A percentile compares a stretch with the other conserved stretches of the same genome.
phyloP scores from a whole-genome alignment of 2,113 vertebrate genomes.

The Petaurus breviceps region DNA sequence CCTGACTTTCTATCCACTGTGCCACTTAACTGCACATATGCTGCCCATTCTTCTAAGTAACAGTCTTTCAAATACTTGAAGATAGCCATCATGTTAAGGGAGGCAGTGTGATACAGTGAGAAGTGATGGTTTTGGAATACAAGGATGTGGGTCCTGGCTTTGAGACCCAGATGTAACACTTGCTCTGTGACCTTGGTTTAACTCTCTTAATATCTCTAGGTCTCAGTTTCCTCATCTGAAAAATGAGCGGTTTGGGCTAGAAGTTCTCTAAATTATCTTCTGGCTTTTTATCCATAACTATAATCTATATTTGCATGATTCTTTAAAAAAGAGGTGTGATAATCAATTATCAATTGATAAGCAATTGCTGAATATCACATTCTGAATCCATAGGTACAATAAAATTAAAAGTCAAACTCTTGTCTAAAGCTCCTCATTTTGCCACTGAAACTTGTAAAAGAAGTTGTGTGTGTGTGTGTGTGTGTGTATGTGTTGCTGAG shows the following conservation, averaged over 20 bases:
- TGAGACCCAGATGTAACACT: neutral
- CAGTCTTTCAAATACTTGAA: neutral
- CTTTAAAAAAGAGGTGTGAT: neutral
- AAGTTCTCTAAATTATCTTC: neutral
- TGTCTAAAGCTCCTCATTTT: neutral
- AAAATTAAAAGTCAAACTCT: slow-evolving; percentile 1
- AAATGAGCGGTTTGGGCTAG: neutral
- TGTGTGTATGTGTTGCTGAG: neutral
- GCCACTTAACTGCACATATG: neutral
- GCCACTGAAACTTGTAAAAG: neutral
- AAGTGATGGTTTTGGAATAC: neutral
- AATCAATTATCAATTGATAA: no score
- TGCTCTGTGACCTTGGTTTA: neutral
- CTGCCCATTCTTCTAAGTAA: neutral
- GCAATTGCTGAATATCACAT: slow-evolving; percentile 13
- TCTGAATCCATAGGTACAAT: neutral
- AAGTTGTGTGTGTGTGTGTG: neutral
- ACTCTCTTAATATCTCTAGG: neutral
- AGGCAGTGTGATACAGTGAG: neutral
- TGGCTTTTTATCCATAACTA: neutral
- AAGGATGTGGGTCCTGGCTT: neutral
- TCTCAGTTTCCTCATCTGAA: slow-evolving; percentile 12
- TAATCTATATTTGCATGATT: neutral
- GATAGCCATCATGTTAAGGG: neutral
- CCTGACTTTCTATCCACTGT: neutral